Evolutionary conservation across 2,113 vertebrate species (phyloP).

Genomic region (Amazona guildingii): DNA sequence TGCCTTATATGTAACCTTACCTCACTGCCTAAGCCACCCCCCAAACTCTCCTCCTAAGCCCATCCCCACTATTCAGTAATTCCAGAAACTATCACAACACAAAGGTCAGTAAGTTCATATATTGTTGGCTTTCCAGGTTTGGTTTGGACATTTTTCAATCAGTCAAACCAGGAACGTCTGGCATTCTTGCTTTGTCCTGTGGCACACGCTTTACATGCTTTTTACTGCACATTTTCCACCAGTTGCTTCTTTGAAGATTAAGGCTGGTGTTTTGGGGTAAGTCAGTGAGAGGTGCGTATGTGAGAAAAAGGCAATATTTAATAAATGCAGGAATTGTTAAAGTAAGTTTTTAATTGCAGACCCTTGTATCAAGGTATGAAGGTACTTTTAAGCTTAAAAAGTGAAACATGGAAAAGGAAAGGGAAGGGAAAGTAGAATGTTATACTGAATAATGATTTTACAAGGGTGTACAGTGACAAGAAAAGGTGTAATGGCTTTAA

Average conservation of each 20-base stretch:
- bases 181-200: not conserved
- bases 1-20: constrained; percentile 63
- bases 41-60: not conserved
- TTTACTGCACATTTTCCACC: not conserved
- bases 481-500: too few relatives aligned
- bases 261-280: not conserved
- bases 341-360: not conserved
- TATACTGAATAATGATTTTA: not conserved
- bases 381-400: not conserved
- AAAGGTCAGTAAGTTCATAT: not conserved
- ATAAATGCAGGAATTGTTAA: not conserved
- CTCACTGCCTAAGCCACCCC: constrained; percentile 46
- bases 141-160: not conserved
- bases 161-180: not conserved
- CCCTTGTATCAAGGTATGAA: not conserved
- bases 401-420: not conserved
- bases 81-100: not conserved
- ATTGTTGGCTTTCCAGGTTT: not conserved
- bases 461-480: too few relatives aligned
- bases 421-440: not conserved
- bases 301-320: not conserved
- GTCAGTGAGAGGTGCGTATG: not conserved
- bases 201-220: not conserved
- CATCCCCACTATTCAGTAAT: not conserved
- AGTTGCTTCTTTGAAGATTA: not conserved